Percentiles rank a stretch among this genome's conserved stretches.
Conservation (phyloP, 2,113 vertebrate species). For the Tretioscincus oriximinensis region DNA sequence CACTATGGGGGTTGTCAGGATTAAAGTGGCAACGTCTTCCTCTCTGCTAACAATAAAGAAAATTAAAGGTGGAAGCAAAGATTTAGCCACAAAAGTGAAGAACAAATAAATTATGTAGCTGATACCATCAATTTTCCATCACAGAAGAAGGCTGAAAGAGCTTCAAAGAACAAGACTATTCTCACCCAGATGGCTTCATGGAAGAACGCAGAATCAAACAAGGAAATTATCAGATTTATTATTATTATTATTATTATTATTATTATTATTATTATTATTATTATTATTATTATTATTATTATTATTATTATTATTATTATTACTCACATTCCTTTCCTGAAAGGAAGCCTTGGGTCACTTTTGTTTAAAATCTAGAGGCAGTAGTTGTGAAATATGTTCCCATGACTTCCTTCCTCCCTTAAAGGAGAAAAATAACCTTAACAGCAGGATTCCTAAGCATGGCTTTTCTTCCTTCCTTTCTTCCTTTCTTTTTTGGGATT, state of each 20-base stretch:
- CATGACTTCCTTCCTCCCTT: constrained; percentile 69
- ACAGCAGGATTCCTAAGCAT: constrained; percentile 62
- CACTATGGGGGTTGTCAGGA: neutral
- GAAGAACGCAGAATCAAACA: too few relatives aligned
- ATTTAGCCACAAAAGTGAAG: neutral
- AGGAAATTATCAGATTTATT: constrained; percentile 41
- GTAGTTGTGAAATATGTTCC: constrained; percentile 67
- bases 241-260: constrained; percentile 18
- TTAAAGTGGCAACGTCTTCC: neutral
- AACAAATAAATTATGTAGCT: neutral
- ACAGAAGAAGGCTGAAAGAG: neutral
- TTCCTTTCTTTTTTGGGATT: constrained; percentile 52
- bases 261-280: too few relatives aligned
- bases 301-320: constrained; percentile 7
- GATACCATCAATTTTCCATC: constrained; percentile 11
- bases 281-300: constrained; percentile 42
- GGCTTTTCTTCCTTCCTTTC: constrained; percentile 26
- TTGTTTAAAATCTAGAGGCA: constrained; percentile 70
- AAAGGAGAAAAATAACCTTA: constrained; percentile 67
- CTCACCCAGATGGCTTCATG: too few relatives aligned
- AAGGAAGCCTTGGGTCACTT: constrained; percentile 66
- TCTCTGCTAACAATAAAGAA: neutral
- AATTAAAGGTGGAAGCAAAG: constrained; percentile 38
- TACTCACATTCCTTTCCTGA: constrained; percentile 58
- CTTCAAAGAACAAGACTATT: too few relatives aligned